Base-by-base conservation (phyloP, 2,888 invertebrate species). In the Catocala nupta region DNA sequence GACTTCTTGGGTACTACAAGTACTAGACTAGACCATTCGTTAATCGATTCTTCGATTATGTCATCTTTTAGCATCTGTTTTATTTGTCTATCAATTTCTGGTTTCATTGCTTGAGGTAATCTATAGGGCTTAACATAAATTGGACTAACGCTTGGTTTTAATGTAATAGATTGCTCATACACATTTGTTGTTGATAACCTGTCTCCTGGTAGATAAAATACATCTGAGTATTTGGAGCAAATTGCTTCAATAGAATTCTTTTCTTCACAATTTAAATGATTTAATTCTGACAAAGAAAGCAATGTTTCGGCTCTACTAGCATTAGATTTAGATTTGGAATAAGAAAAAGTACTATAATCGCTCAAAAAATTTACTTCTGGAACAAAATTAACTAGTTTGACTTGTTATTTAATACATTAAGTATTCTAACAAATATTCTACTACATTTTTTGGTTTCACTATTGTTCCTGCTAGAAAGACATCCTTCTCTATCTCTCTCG, bases 221-320 rank as follows among this genome's bases (percentile, higher is more conserved):
- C n/a, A 44, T 54, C 54, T 33, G 43, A 11, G 33, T 54, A 54
- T 34, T 54, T 54, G 6, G 44, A 10, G n/a, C 54, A 54, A n/a
- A 45, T 33, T 5, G 1, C 16, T 45, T n/a, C 33, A n/a, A 54
- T 44, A 7, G n/a, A n/a, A n/a, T n/a, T n/a, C n/a, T n/a, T 11
- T 54, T 54, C 54, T n/a, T 54, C 44, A 9, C 5, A 10, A 7
- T 47, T 45, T 1, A 55, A 13, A 36, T 55, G 36, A 6, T 47
- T 36, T 34, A 55, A 13, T 10, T 55, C 25, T 36, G 36, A 36
- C 11, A 12, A 36, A 13, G 55, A 13, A 13, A 55, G 11, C 12
- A 55, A 47, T 34, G 2, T 10, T 45, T 55, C 9, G 7, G 12
- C 55, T 47, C 47, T 45, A 13, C 13, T 12, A 33, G 10, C 34